These are phyloP conservation scores for Amiota mariae DNA, from an alignment of 2,888 invertebrate genomes.

Conservation along the genomic window DNA sequence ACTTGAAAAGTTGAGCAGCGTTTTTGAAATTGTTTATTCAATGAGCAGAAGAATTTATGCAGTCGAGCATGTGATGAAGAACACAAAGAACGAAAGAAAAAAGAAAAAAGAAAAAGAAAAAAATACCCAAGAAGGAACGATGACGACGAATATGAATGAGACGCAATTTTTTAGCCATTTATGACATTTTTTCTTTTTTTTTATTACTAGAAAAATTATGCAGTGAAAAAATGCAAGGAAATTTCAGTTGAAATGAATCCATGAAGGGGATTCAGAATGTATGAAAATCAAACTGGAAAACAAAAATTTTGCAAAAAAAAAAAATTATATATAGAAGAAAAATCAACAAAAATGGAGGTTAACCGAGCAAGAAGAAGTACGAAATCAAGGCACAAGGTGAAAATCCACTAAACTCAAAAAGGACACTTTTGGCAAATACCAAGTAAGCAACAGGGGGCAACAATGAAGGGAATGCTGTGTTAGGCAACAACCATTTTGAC, in stretches of 20 bases:
- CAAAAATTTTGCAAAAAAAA: background rate
- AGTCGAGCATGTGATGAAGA: conserved; percentile 25
- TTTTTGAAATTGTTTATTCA: conserved; percentile 56
- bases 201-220: background rate
- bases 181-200: conserved; percentile 9
- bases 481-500: conserved; percentile 1
- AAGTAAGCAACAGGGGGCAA: background rate
- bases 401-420: conserved; percentile 33
- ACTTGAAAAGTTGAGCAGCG: conserved; percentile 50
- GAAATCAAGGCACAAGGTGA: conserved; percentile 45
- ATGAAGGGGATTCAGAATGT: conserved; percentile 13
- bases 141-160: background rate
- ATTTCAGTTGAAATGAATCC: conserved; percentile 59
- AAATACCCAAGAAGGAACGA: background rate
- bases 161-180: background rate
- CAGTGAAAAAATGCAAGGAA: conserved; percentile 54
- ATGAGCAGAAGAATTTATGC: conserved; percentile 45
- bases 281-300: conserved; percentile 1
- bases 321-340: conserved; percentile 10
- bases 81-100: background rate
- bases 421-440: background rate
- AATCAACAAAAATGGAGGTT: conserved; percentile 11
- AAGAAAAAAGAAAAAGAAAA: background rate
- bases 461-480: background rate
- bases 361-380: conserved; percentile 25